phyloP scores from a whole-genome alignment of 2,888 invertebrate species.

The Polydrusus pterygomalis region DNA sequence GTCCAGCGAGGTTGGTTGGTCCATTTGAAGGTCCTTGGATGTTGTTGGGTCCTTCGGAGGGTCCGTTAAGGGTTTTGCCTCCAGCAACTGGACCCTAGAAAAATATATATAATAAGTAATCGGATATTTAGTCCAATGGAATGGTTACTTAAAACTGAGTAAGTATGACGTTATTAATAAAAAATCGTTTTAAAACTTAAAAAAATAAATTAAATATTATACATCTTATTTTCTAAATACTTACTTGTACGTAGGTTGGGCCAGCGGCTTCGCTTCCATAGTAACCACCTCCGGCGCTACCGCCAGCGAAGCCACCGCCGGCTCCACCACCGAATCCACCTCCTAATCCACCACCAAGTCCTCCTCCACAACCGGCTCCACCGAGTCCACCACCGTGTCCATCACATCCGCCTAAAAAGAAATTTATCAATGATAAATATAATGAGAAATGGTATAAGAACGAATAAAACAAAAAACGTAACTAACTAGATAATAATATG shows the following conservation, averaged over 20 bases:
- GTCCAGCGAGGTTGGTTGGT: constrained; percentile 57
- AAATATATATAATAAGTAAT: background rate
- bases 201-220: background rate
- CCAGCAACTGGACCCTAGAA: constrained; percentile 53
- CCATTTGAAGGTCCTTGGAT: constrained; percentile 55
- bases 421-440: background rate
- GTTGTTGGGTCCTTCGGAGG: constrained; percentile 54
- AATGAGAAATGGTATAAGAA: background rate
- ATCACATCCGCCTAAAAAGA: constrained; percentile 44
- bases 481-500: too few species aligned
- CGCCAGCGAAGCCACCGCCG: constrained; percentile 41
- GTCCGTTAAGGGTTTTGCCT: constrained; percentile 50
- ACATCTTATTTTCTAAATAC: background rate
- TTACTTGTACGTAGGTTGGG: constrained; percentile 54
- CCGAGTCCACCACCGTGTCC: constrained; percentile 49
- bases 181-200: background rate
- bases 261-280: constrained; percentile 55
- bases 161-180: too few species aligned
- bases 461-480: too few species aligned
- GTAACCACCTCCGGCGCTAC: constrained; percentile 54
- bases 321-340: constrained; percentile 35
- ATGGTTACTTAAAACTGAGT: too few species aligned
- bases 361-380: constrained; percentile 49
- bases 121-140: too few species aligned
- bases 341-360: constrained; percentile 48